A percentile compares a stretch with the other conserved stretches of the same genome.
These are phyloP conservation scores for Gambusia holbrooki DNA, from an alignment of 2,113 vertebrate genomes.

Conservation along the genomic window DNA sequence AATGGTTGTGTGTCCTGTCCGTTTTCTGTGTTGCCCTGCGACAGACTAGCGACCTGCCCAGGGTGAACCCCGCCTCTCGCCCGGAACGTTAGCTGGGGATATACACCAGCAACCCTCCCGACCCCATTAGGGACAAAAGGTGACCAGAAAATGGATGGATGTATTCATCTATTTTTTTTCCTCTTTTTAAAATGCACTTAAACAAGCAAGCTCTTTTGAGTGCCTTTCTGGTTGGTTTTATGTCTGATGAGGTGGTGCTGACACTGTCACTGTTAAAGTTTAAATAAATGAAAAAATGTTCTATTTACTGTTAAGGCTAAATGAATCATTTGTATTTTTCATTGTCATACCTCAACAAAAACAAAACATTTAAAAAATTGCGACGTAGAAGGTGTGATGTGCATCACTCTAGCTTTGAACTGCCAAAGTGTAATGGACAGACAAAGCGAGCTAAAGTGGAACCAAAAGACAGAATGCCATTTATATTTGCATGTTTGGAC, in stretches of 20 bases:
- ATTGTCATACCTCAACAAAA: neutral
- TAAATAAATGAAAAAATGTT: conserved; percentile 24
- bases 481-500: too few relatives aligned
- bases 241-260: conserved; percentile 25
- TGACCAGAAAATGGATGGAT: too few relatives aligned
- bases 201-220: neutral
- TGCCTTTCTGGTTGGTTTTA: neutral
- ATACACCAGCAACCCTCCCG: too few relatives aligned
- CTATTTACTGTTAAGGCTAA: conserved; percentile 20
- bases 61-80: too few relatives aligned
- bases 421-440: neutral
- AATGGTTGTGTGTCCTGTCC: too few relatives aligned
- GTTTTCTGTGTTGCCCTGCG: too few relatives aligned
- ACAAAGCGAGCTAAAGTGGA: neutral
- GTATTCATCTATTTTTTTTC: neutral
- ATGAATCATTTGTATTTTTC: neutral
- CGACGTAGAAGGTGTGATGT: neutral
- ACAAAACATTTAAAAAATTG: neutral
- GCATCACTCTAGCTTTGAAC: neutral
- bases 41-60: too few relatives aligned
- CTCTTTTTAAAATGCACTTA: neutral
- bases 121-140: too few relatives aligned
- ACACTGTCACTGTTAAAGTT: conserved; percentile 17
- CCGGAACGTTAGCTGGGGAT: too few relatives aligned
- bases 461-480: neutral